Conservation (phyloP, 2,113 vertebrate species). For the Lasiurus borealis region DNA sequence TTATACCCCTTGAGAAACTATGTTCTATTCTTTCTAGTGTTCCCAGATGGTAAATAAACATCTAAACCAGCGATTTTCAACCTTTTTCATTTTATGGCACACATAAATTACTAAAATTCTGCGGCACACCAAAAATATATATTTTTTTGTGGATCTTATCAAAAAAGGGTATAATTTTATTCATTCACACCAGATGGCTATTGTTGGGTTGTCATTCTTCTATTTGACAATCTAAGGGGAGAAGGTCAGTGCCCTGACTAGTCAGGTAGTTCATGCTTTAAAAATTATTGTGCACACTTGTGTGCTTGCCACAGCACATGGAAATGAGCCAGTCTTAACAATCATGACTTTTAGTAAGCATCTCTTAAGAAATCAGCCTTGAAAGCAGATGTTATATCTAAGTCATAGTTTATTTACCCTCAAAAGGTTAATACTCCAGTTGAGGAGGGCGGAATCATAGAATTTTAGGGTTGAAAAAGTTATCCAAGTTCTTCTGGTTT, state of each 20-base stretch:
- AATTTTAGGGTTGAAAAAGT: not conserved
- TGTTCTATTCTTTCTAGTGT: not conserved
- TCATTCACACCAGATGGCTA: not conserved
- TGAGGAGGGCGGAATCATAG: not conserved
- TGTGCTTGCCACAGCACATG: not conserved
- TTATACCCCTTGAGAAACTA: not conserved
- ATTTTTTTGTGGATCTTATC: not conserved
- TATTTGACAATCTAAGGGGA: not conserved
- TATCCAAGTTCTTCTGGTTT: not conserved
- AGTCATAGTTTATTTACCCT: not conserved
- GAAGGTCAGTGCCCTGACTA: not conserved
- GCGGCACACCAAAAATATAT: not conserved
- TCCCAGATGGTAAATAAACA: not conserved
- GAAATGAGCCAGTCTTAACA: not conserved
- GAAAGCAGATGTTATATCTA: no score
- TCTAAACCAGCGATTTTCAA: not conserved
- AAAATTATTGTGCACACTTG: not conserved
- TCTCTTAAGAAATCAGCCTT: not conserved
- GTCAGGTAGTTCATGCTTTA: not conserved
- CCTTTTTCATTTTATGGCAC: not conserved
- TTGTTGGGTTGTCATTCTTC: not conserved
- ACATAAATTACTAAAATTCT: not conserved
- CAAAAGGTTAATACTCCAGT: not conserved
- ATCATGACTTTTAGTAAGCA: not conserved
- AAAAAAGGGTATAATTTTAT: not conserved